Percentiles rank a stretch among this genome's conserved stretches.
phyloP scores from a whole-genome alignment of 2,888 invertebrate genomes.

The Synanthedon andrenaeformis region DNA sequence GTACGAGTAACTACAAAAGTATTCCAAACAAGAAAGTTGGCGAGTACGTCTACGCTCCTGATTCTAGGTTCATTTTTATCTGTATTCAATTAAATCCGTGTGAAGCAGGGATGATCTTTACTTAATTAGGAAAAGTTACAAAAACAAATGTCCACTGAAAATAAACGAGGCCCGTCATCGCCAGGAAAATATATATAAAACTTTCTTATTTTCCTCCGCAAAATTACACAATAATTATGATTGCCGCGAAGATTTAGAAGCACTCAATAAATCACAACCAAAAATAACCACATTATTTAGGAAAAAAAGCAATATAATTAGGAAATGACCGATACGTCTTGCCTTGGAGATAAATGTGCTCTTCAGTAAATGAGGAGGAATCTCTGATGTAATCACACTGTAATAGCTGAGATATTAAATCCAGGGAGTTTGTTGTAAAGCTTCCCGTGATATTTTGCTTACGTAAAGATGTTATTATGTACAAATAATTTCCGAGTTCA shows the following conservation, averaged over 20 bases:
- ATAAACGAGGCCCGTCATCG: no score
- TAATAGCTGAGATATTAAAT: constrained; percentile 5
- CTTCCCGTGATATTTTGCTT: background rate
- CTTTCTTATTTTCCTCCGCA: background rate
- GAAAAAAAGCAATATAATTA: constrained; percentile 23
- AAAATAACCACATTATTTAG: constrained; percentile 7
- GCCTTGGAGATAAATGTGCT: constrained; percentile 23
- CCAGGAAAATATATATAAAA: no score
- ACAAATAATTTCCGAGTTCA: no score
- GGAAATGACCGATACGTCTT: constrained; percentile 27
- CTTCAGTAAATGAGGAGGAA: constrained; percentile 11
- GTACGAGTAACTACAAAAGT: no score
- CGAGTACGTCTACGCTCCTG: no score
- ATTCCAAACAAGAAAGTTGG: no score
- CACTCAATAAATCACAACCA: constrained; percentile 4
- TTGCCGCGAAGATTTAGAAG: background rate
- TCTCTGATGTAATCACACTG: constrained; percentile 9
- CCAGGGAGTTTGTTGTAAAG: background rate
- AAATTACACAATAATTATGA: background rate
- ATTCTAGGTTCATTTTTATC: no score
- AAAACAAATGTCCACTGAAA: no score
- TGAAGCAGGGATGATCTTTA: no score
- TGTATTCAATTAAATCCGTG: no score
- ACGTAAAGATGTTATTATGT: no score
- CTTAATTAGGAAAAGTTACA: no score